Percentiles rank a stretch among this genome's conserved stretches.
These are phyloP conservation scores for Dryadula phaetusa DNA, from an alignment of 2,888 invertebrate genomes.

Conservation along the genomic window DNA sequence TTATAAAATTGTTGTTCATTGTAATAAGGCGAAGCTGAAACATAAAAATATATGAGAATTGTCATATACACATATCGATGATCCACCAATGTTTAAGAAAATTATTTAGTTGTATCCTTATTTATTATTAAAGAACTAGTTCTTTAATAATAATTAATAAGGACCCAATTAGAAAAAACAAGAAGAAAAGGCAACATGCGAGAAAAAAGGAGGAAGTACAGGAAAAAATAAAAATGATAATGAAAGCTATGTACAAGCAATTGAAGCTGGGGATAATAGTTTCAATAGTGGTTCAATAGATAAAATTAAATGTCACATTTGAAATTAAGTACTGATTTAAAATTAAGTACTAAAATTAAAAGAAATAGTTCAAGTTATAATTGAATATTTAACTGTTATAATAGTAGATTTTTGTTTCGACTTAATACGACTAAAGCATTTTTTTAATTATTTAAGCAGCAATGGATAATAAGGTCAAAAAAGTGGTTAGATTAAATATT, in stretches of 20 bases:
- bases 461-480: neutral
- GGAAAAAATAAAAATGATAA: neutral
- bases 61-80: slow-evolving; percentile 10
- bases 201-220: too few relatives aligned
- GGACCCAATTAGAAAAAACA: too few relatives aligned
- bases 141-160: too few relatives aligned
- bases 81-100: slow-evolving; percentile 23
- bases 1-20: slow-evolving; percentile 12
- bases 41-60: slow-evolving; percentile 12
- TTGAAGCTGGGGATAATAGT: neutral
- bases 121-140: too few relatives aligned
- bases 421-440: neutral
- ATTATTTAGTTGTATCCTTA: too few relatives aligned
- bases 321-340: too few relatives aligned
- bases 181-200: too few relatives aligned
- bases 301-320: slow-evolving; percentile 3
- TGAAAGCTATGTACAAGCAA: neutral
- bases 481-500: neutral
- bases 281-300: neutral
- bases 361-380: neutral
- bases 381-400: neutral
- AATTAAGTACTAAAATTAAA: neutral
- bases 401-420: neutral
- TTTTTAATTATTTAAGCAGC: neutral
- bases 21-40: neutral